Conservation (phyloP, 2,797 vertebrate genomes). For the Lepilemur septentrionalis region DNA sequence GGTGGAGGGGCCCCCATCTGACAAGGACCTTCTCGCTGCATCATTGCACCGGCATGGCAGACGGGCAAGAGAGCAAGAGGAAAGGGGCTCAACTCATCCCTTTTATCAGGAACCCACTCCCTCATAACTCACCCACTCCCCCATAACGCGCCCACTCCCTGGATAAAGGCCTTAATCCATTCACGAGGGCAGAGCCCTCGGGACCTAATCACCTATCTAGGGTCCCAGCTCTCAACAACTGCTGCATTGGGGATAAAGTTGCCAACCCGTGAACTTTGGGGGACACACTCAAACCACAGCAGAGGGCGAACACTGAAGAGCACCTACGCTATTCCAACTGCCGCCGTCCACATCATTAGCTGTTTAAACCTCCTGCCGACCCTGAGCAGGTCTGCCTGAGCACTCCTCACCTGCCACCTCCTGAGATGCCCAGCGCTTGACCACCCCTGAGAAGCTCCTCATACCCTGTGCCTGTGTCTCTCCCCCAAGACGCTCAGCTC, state of each 20-base stretch:
- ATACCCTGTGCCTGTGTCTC: rapidly evolving
- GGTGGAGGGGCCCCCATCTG: not conserved
- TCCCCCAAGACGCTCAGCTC: rapidly evolving
- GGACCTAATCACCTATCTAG: not conserved
- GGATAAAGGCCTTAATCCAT: not conserved
- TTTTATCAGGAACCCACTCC: not conserved
- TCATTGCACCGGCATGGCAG: not conserved
- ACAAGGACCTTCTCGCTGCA: not conserved
- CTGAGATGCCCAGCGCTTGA: too few relatives aligned
- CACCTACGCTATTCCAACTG: not conserved
- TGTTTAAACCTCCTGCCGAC: not conserved
- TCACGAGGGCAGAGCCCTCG: not conserved
- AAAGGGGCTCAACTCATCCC: not conserved
- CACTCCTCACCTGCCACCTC: too few relatives aligned
- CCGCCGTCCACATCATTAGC: rapidly evolving
- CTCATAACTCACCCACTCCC: too few relatives aligned
- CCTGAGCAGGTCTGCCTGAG: not conserved
- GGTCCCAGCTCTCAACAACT: not conserved
- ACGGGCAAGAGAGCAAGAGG: not conserved
- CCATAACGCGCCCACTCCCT: not conserved
- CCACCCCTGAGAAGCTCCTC: not conserved
- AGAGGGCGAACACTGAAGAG: not conserved
- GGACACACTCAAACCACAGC: not conserved
- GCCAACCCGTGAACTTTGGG: not conserved
- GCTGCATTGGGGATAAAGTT: not conserved